Conservation (phyloP, 2,113 vertebrate species). For the Mirounga angustirostris region DNA sequence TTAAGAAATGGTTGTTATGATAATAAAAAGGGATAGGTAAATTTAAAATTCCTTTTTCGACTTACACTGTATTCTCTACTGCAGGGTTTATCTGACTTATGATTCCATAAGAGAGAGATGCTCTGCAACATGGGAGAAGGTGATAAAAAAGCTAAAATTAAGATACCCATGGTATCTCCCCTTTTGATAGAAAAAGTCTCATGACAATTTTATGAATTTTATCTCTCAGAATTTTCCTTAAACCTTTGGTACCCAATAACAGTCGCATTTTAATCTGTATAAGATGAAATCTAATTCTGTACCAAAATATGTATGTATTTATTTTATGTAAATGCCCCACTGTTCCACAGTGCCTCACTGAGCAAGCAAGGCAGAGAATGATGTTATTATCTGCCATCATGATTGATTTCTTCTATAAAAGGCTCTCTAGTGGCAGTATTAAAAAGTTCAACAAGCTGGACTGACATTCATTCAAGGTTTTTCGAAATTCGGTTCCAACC, state of each 20-base stretch:
- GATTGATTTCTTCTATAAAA: background rate
- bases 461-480: background rate
- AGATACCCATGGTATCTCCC: background rate
- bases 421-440: background rate
- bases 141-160: conserved; percentile 25
- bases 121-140: background rate
- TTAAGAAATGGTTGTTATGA: background rate
- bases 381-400: background rate
- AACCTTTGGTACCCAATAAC: background rate
- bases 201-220: background rate
- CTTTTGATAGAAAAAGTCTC: background rate
- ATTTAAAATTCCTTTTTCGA: background rate
- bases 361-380: background rate
- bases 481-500: background rate
- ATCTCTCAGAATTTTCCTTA: conserved; percentile 13
- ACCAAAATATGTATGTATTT: background rate
- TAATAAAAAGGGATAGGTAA: background rate
- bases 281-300: conserved; percentile 14
- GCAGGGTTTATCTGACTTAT: background rate
- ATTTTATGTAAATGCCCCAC: background rate
- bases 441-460: background rate
- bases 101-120: background rate
- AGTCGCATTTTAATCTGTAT: background rate
- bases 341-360: background rate
- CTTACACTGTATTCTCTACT: background rate